phyloP scores from a whole-genome alignment of 2,888 invertebrate genomes.

The Epinotia nisella region DNA sequence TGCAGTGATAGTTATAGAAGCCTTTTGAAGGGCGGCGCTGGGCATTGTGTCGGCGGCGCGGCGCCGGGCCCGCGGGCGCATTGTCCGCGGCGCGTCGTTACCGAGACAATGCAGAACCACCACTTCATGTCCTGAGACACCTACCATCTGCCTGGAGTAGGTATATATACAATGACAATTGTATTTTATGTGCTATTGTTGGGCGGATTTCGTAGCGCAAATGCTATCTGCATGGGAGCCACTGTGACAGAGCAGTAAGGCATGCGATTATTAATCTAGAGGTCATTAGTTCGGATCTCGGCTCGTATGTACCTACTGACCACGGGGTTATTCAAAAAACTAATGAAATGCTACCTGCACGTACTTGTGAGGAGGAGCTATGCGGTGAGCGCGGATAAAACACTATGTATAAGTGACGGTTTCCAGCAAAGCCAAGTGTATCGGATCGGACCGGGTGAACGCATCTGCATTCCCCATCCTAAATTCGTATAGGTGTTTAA shows the following conservation, averaged over 20 bases:
- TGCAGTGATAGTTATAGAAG: constrained; percentile 16
- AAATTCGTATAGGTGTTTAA: too few species aligned
- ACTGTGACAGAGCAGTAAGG: too few species aligned
- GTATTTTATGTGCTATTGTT: constrained; percentile 1
- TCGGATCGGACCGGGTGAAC: too few species aligned
- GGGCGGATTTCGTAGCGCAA: background rate
- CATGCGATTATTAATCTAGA: too few species aligned
- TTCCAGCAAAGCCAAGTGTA: too few species aligned
- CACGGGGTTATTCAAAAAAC: too few species aligned
- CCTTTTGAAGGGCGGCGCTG: constrained; percentile 19
- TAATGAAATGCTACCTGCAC: too few species aligned
- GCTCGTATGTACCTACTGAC: too few species aligned
- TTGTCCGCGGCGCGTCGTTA: constrained; percentile 28
- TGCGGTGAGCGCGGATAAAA: background rate
- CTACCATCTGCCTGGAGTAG: background rate
- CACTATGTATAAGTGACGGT: too few species aligned
- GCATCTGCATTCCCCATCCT: too few species aligned
- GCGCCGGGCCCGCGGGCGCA: constrained; percentile 4
- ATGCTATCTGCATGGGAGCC: background rate
- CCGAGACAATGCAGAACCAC: constrained; percentile 22
- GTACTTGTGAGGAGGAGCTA: background rate
- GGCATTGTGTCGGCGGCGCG: constrained; percentile 19
- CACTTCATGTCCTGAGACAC: constrained; percentile 20
- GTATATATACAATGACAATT: constrained; percentile 5
- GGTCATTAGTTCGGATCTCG: too few species aligned